phyloP scores from a whole-genome alignment of 2,888 invertebrate genomes.

The Coelopa pilipes region DNA sequence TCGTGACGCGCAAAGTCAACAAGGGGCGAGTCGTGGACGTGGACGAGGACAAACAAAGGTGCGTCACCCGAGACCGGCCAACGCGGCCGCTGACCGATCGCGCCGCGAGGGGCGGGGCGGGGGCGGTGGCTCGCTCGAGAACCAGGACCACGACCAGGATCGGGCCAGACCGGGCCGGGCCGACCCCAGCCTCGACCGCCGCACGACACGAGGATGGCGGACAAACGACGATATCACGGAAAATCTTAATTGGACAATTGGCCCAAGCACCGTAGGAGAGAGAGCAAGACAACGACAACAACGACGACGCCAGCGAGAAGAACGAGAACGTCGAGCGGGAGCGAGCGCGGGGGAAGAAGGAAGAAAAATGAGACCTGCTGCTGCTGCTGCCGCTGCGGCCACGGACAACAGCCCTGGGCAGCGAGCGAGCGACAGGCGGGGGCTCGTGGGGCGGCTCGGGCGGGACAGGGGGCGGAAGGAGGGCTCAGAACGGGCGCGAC shows the following conservation, averaged over 20 bases:
- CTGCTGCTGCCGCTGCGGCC: slow-evolving; percentile 13
- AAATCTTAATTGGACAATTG: slow-evolving; percentile 53
- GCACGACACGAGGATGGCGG: neutral
- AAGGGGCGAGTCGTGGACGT: too few relatives aligned
- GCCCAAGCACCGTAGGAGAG: slow-evolving; percentile 51
- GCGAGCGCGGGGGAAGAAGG: neutral
- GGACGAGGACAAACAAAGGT: too few relatives aligned
- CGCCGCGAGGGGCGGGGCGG: too few relatives aligned
- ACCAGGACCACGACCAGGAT: neutral
- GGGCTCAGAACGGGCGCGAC: too few relatives aligned
- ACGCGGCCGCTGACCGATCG: too few relatives aligned
- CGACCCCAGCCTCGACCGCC: neutral
- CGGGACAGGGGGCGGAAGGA: too few relatives aligned
- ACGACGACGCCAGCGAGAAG: neutral
- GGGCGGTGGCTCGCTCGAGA: neutral
- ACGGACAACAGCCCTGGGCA: slow-evolving; percentile 4
- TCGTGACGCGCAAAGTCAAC: too few relatives aligned
- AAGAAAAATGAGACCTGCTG: slow-evolving; percentile 29
- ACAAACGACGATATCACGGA: slow-evolving; percentile 25
- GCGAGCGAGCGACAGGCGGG: slow-evolving; percentile 13
- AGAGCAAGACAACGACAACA: slow-evolving; percentile 26
- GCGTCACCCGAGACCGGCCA: too few relatives aligned
- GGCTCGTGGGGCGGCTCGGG: neutral
- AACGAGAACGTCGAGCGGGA: neutral
- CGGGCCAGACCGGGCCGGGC: neutral